Base-by-base conservation (phyloP, 1,140 invertebrate genomes). In the Nylanderia fulva region DNA sequence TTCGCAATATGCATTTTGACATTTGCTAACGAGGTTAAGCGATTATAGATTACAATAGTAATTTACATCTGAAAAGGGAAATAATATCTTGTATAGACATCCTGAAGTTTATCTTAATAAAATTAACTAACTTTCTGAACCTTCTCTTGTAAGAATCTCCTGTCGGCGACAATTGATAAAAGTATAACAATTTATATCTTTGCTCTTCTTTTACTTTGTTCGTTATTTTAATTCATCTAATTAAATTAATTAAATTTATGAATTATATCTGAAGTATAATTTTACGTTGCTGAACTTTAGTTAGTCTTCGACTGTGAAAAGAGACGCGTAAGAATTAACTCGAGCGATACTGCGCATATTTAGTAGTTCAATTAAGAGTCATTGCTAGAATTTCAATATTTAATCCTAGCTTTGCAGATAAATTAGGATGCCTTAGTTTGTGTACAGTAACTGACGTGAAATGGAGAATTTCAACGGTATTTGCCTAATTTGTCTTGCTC, bases 91-190 rank as follows among this genome's bases (percentile, higher is more conserved):
- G n/a, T n/a, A n/a, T n/a, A n/a, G n/a, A n/a, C n/a, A n/a, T n/a
- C n/a, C n/a, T 29, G 52, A 56, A 56, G n/a, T 13, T 54, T 2
- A 36, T 7, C 45, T 39, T 68, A 33, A 66, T 52, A 36, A 33
- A 79, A 15, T 54, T 52, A 77, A 77, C 29, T 64, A n/a, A 15
- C 8, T 33, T 52, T 66, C 15, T n/a, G n/a, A 64, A 52, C 24
- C 15, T n/a, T n/a, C 58, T 60, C 24, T 77, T 27, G 13, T 3
- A 33, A 77, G 5, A 27, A 24, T 68, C 9, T 13, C 64, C 36
- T 18, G 29, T 27, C 7, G n/a, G 24, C 21, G 24, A 13, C 18
- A 61, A n/a, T 42, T 42, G 5, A 45, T 21, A 45, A 63, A 63
- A 63, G 24, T 27, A n/a, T 4, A 2, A 11, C 18, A 33, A 36